Conservation (phyloP, 2,113 vertebrate genomes). For the Cervus canadensis region DNA sequence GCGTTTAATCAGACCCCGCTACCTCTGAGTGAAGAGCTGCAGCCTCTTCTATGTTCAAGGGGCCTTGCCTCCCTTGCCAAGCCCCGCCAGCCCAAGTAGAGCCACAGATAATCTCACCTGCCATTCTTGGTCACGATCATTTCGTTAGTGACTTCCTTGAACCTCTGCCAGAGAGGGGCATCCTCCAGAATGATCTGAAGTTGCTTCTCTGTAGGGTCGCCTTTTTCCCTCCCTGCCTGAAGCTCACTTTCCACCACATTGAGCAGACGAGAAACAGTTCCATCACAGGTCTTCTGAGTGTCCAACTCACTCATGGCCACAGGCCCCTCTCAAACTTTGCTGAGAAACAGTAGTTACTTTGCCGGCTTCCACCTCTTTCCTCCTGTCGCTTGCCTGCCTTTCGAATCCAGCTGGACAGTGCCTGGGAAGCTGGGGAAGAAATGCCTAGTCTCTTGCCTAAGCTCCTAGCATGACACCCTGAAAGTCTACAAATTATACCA, state of each 20-base stretch:
- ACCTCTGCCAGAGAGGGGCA: conserved; percentile 92
- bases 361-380: neutral
- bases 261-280: conserved; percentile 89
- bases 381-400: neutral
- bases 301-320: conserved; percentile 75
- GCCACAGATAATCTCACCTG: conserved; percentile 83
- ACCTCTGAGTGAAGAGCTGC: neutral
- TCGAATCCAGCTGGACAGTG: neutral
- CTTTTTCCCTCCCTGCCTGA: conserved; percentile 92
- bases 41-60: neutral
- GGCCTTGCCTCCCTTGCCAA: neutral
- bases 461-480: conserved; percentile 65
- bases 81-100: neutral
- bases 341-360: neutral
- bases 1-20: neutral
- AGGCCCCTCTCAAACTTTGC: conserved; percentile 68
- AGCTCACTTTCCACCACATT: conserved; percentile 92
- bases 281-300: conserved; percentile 74
- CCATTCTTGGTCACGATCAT: conserved; percentile 99
- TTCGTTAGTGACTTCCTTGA: conserved; percentile 95
- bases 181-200: conserved; percentile 93
- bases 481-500: conserved; percentile 81
- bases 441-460: conserved; percentile 65
- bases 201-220: conserved; percentile 94
- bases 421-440: neutral